A percentile compares a stretch with the other conserved stretches of the same genome.
phyloP scores from a whole-genome alignment of 2,113 vertebrate genomes.

The Rynchops niger region DNA sequence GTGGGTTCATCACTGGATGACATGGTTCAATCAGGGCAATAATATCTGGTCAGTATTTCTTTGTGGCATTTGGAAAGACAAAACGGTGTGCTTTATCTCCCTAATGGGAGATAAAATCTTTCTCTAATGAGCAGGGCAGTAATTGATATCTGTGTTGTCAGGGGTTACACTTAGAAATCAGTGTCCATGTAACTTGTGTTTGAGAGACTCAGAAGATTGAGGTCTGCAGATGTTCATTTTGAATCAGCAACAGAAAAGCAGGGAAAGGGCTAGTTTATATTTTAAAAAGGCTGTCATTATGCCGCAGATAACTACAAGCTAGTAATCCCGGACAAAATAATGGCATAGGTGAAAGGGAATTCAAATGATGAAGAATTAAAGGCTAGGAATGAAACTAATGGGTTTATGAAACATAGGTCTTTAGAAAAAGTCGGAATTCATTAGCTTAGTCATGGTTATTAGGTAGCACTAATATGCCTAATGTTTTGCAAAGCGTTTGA shows the following conservation, averaged over 20 bases:
- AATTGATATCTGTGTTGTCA: slow-evolving; percentile 4
- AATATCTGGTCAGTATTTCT: not conserved
- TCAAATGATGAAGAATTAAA: not conserved
- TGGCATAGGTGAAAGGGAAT: not conserved
- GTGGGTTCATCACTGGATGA: not conserved
- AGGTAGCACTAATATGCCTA: not conserved
- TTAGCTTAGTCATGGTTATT: slow-evolving; percentile 31
- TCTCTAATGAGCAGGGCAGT: slow-evolving; percentile 4
- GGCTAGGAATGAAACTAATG: not conserved
- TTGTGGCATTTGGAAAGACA: not conserved
- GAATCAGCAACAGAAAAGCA: not conserved
- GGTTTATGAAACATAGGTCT: not conserved
- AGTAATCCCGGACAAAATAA: not conserved
- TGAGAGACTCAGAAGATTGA: not conserved
- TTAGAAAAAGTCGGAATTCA: not conserved
- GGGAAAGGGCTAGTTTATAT: not conserved
- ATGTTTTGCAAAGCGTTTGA: not conserved
- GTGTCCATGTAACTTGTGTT: not conserved
- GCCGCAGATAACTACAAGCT: not conserved
- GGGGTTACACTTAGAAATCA: slow-evolving; percentile 30
- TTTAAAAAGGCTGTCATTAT: not conserved
- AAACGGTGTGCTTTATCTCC: not conserved
- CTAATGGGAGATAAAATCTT: not conserved
- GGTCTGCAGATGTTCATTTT: not conserved
- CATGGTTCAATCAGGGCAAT: not conserved